Percentiles rank a stretch among this genome's conserved stretches.
Evolutionary conservation across 2,888 invertebrate genomes (phyloP).

Genomic region (Pandemis heparana): DNA sequence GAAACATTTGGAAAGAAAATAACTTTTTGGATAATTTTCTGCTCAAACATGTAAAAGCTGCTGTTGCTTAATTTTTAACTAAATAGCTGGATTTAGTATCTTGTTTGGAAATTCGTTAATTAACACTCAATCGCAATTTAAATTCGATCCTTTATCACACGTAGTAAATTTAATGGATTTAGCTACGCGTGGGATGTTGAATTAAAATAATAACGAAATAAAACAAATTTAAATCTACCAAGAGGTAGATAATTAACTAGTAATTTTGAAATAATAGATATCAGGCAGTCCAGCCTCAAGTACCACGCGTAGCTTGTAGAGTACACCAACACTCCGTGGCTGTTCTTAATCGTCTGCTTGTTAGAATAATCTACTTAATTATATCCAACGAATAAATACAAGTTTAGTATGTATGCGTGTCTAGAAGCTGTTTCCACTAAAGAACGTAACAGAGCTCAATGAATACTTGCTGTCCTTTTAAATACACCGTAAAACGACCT

Average conservation of each 20-base stretch:
- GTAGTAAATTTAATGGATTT: neutral
- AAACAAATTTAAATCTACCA: no score
- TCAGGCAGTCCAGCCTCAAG: neutral
- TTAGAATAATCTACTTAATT: slow-evolving; percentile 27
- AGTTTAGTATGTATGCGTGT: slow-evolving; percentile 12
- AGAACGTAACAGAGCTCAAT: slow-evolving; percentile 25
- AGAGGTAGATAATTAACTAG: no score
- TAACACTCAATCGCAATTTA: neutral
- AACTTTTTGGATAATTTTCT: neutral
- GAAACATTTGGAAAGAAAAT: neutral
- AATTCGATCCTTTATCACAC: slow-evolving; percentile 10
- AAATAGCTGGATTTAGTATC: neutral
- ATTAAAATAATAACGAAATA: no score
- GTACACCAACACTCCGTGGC: slow-evolving; percentile 43
- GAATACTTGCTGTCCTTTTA: neutral
- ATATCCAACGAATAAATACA: slow-evolving; percentile 29
- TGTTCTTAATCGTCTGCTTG: slow-evolving; percentile 43
- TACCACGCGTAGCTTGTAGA: slow-evolving; percentile 15
- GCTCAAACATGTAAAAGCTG: neutral
- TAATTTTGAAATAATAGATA: neutral
- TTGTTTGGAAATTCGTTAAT: neutral
- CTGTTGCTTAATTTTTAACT: neutral
- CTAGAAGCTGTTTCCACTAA: slow-evolving; percentile 14
- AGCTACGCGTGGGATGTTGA: neutral
- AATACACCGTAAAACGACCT: no score